Evolutionary conservation across 2,113 vertebrate species (phyloP), one percentile per base, ranked within the genome.

Genomic region (Labeo rohita): DNA sequence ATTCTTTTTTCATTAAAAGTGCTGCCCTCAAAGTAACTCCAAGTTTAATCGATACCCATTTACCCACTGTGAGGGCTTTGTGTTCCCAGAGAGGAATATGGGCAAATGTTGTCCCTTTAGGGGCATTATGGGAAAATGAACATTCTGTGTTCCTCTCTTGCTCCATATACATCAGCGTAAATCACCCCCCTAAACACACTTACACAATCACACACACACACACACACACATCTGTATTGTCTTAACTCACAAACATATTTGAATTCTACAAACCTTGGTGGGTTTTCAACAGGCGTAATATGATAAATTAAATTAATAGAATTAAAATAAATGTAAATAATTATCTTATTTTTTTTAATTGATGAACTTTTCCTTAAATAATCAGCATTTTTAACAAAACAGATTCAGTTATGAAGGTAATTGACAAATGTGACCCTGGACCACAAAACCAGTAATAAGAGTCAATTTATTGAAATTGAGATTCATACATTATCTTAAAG

Each of bases 21-120:
- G 63, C 65, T 70, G 63, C 45, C 63, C 63, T 70, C 47, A 68
- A 52, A 82, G 80, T 82, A 82, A 82, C 15, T 70, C 80, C 36
- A 66, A 52, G 63, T 82, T 82, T 52, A 82, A 82, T 82, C 80
- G 10, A 82, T 82, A 70, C 63, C 80, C 16, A 82, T 82, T 82
- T 70, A 82, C 80, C 47, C 80, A 82, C 6, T 39, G 80, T 21
- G 80, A 82, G 80, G 28, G 63, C 65, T 52, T 18, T 66, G 59
- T 81, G 59, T 81, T 66, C 59, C 45, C 79, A 49, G 12, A 49
- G 79, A 81, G 43, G 59, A 81, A 66, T 81, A 49, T 81, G 79
- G 23, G 79, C 43, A 28, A 81, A 66, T 16, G 21, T 80, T 66
- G 59, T 82, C 80, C 63, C 80, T 70, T 52, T 70, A 68, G 63